These are phyloP conservation scores for Pseudorasbora parva DNA, from an alignment of 2,113 vertebrate species.

Conservation along the genomic window DNA sequence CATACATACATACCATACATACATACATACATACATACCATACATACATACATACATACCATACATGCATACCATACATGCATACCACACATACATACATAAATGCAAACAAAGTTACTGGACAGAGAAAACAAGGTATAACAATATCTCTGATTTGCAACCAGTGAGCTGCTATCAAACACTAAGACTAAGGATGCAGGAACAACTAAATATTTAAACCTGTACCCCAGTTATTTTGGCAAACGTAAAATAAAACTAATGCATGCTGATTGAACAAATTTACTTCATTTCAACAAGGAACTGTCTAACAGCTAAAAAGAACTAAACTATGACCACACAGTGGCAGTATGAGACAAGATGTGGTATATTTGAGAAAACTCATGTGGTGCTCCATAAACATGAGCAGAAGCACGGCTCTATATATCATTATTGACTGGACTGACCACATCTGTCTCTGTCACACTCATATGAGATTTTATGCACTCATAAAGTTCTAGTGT, in stretches of 20 bases:
- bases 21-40: too few relatives aligned
- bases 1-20: too few relatives aligned
- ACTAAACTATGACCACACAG: slow-evolving; percentile 37
- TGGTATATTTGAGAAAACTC: neutral
- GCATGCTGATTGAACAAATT: neutral
- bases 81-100: too few relatives aligned
- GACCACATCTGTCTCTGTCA: neutral
- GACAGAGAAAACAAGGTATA: neutral
- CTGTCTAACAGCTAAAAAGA: neutral
- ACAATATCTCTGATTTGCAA: too few relatives aligned
- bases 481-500: neutral
- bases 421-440: neutral
- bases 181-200: neutral
- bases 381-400: neutral
- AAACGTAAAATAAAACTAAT: neutral
- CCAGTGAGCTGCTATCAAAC: neutral
- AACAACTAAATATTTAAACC: neutral
- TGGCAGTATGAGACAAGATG: slow-evolving; percentile 43
- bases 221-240: neutral
- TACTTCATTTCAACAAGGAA: neutral
- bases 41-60: too few relatives aligned
- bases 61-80: too few relatives aligned
- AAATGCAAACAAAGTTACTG: neutral
- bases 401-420: neutral
- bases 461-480: neutral